Base-by-base conservation (phyloP, 2,797 vertebrate species). In the Phrynocephalus guinanensis region DNA sequence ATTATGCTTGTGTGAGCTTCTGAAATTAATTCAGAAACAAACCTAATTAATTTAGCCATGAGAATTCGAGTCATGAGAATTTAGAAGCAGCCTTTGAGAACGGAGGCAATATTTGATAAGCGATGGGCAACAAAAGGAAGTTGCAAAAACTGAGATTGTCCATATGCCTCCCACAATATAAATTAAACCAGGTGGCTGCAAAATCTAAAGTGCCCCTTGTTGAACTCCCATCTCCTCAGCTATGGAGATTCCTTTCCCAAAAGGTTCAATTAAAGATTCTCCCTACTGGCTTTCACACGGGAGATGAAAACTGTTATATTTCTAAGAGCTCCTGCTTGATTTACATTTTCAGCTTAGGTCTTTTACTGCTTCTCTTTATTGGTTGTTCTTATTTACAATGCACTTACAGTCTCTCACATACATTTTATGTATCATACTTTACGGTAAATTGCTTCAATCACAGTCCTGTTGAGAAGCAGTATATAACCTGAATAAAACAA, bases 1-100 rank as follows among this genome's bases (percentile, higher is more conserved):
- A 90, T 18, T 24, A 91, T 78, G 67, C 1, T 7, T 88, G 81
- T 87, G 81, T 83, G 66, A 80, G 85, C 72, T 89, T 87, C 50
- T 86, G 18, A 79, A 30, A 71, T 2, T 18, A 50, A 33, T 75
- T 86, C 66, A 90, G 75, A 56, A 28, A 71, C 4, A 18, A 22
- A 63, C 60, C 60, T 63, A 63, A 63, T 63, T 56, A 56, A 56
- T 75, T 75, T 13, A 75, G 38, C 38, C 72, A 44, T 75, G 22
- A 22, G 33, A 44, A 75, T 75, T 75, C 22, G 30, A 73, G 71
- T 18, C 5, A 38, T 38, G 30, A 38, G 16, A 73, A 33, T 33
- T 7, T 20, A 15, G 82, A 78, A 81, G 15, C 22, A 72, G 20
- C 38, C 28, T 72, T 48, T 75, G 44, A 73, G 24, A 67, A 80